Percentiles rank a stretch among this genome's conserved stretches.
Evolutionary conservation across 2,113 vertebrate species (phyloP).

Genomic region (Ciconia stormi): DNA sequence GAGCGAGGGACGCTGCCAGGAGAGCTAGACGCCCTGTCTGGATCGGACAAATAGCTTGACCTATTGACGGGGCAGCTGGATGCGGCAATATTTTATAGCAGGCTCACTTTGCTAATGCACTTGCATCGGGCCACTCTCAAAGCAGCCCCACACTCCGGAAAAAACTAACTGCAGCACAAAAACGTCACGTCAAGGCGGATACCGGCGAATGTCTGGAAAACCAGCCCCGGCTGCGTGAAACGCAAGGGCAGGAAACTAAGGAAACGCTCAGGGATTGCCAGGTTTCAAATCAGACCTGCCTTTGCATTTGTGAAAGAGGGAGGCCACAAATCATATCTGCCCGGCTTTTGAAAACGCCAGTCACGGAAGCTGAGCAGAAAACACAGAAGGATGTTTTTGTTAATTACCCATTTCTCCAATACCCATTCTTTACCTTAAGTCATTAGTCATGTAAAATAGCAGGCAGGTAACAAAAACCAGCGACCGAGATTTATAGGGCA

Average conservation of each 20-base stretch:
- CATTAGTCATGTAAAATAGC: conserved; percentile 45
- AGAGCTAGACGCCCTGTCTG: conserved; percentile 82
- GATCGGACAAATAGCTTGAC: conserved; percentile 67
- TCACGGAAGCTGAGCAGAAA: conserved; percentile 63
- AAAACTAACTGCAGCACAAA: neutral
- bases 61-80: conserved; percentile 61
- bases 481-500: conserved; percentile 11
- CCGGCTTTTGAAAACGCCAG: neutral
- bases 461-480: conserved; percentile 46
- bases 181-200: conserved; percentile 22
- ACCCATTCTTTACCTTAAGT: conserved; percentile 51
- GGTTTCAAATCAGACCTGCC: conserved; percentile 4
- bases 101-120: conserved; percentile 67
- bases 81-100: conserved; percentile 47
- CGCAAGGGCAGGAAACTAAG: neutral
- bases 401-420: conserved; percentile 35
- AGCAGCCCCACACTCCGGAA: neutral
- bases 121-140: conserved; percentile 44
- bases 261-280: neutral
- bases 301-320: neutral
- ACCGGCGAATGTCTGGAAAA: neutral
- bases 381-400: conserved; percentile 59
- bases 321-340: conserved; percentile 47
- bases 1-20: conserved; percentile 66
- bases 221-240: neutral